Base-by-base conservation (phyloP, 2,797 vertebrate genomes). In the Hozukius guyotensis region DNA sequence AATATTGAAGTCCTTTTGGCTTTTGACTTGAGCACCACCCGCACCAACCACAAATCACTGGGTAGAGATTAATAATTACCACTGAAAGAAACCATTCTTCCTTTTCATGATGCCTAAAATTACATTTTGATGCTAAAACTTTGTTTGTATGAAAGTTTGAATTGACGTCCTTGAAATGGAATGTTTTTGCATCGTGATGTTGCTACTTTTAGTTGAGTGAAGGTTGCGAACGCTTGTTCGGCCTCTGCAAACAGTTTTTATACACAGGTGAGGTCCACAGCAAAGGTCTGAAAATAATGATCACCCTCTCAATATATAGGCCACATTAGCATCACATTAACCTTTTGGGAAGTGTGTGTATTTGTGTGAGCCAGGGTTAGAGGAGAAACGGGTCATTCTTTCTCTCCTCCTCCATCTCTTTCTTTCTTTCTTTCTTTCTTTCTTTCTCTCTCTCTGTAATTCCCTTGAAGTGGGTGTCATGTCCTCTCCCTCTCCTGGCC, bases 251-350 rank as follows among this genome's bases (percentile, higher is more conserved):
- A 79, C 77, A 79, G 25, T 78, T 80, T 83, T 75, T 5, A 32
- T 66, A 64, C 65, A 77, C 46, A 66, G 72, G 73, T 84, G 77
- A 84, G 73, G 69, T 69, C 80, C 42, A 77, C 56, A 14, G 81
- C 53, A 85, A 83, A 87, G 82, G 87, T 90, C 85, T 89, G 77
- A 81, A 89, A 87, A 83, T 90, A 87, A 91, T 90, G 86, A 90
- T 89, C 83, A 81, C 75, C 86, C 74, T 84, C 82, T 88, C 73
- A 84, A 87, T 84, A 87, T 84, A 91, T 78, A 86, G 86, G 77
- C 88, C 81, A 87, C 81, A 91, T 93, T 90, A 94, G 89, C 89
- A 94, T 93, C 77, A 60, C 80, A 93, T 94, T 89, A 89, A 94
- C 92, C 88, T 93, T 93, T 88, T 25, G 25, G 27, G n/a, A 27